Evolutionary conservation across 1,140 invertebrate species (phyloP), one percentile per base, ranked within the genome.

Genomic region (Araneus ventricosus): DNA sequence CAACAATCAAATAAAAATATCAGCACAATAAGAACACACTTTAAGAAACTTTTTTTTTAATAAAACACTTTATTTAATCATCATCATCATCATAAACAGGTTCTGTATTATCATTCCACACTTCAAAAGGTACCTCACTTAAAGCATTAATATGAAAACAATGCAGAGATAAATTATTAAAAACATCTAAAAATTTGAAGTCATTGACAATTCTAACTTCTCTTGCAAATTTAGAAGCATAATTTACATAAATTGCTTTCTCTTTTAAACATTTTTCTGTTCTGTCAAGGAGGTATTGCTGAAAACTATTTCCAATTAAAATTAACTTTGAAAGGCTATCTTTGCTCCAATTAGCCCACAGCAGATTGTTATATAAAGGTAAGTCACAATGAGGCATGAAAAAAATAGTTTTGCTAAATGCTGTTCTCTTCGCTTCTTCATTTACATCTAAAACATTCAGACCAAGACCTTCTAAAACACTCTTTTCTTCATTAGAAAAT

Each of bases 331-430:
- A 30, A 27, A 90, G 67, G 24, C n/a, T 57, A 22, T 90, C 27
- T 59, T 30, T 24, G 22, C 80, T 79, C 88, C 88, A 90, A 34
- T 90, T 90, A 2, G 88, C 61, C 41, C 67, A 79, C 10, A 52
- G 17, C 5, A 90, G 59, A 37, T 90, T 90, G 24, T 90, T 80
- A 90, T 90, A 90, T 45, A 90, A 30, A 3, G 4, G 27, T 59
- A 80, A 79, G 39, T 90, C 70, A 34, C 88, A 90, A 57, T 90
- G 88, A n/a, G 88, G 88, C 88, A 90, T 90, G 88, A 90, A 90
- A 41, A 90, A 90, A 57, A 90, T 79, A 37, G 88, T 90, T 37
- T 4, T 79, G 1, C 39, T 39, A 8, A 4, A 24, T 10, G 41
- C 45, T 24, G 45, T 52, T 57, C 88, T 34, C 59, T 80, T 90